Evolutionary conservation across 2,113 vertebrate species (phyloP), one percentile per base, ranked within the genome.

Genomic region (Danionella cerebrum): DNA sequence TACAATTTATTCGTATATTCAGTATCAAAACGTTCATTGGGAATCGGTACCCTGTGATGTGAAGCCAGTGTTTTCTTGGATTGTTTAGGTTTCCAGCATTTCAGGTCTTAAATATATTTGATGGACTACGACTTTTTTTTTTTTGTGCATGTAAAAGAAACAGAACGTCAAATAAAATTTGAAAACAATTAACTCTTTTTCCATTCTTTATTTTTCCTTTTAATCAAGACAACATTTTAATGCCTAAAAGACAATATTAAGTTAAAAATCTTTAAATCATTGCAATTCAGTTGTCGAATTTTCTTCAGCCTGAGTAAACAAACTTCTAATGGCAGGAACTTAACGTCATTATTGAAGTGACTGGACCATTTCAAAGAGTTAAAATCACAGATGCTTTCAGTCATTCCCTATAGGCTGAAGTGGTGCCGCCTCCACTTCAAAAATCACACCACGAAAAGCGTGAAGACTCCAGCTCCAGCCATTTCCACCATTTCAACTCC

Each of bases 201-300:
- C 27, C 41, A 45, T 47, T 6, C 11, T 88, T 85, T 67, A 87
- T 89, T 89, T 91, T 70, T 78, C 55, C 59, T 63, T 63, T 47
- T 33, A 19, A 47, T 16, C 11, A 39, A 45, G 25, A 47, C 41
- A 62, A 21, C 41, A 62, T 33, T 62, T 36, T 24, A 94, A 87
- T 86, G 88, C 82, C 87, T 85, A 91, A 90, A 90, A 92, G 89
- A 94, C 89, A 83, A 85, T 91, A 88, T 91, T 89, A 88, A 84
- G 82, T 93, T 90, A 86, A 91, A 89, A 92, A 86, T 84, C 84
- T 87, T 74, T 65, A 71, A 47, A 70, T 55, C 74, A 73, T 71
- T 78, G 63, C 76, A 88, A 92, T 93, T 89, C 89, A 91, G 90
- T 91, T 90, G 88, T 82, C 87, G 90, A 79, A 10, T 1, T 54